Conservation (phyloP, 2,797 vertebrate species). For the Anomalospiza imberbis region DNA sequence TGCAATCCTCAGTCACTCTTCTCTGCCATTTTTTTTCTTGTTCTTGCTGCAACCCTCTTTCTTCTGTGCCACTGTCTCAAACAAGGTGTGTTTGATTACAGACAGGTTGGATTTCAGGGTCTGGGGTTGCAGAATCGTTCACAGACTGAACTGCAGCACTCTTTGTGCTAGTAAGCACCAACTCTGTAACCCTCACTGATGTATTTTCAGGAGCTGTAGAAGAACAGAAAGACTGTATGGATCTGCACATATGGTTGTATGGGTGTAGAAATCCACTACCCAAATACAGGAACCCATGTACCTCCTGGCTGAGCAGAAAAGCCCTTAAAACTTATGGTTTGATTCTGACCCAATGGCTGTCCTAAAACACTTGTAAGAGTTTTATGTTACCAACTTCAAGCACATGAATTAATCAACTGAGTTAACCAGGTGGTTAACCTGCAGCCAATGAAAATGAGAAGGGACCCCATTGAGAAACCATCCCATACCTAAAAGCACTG, state of each 20-base stretch:
- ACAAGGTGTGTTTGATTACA: background rate
- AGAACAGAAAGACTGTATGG: background rate
- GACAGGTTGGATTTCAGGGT: background rate
- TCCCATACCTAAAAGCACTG: background rate
- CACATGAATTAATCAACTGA: background rate
- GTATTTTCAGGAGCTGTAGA: background rate
- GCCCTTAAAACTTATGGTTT: background rate
- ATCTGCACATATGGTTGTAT: background rate
- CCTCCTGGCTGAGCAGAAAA: background rate
- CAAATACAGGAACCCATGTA: background rate
- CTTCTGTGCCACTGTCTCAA: background rate
- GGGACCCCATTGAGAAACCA: background rate
- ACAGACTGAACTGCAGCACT: background rate
- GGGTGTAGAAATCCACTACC: background rate
- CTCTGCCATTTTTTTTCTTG: background rate
- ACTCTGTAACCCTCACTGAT: background rate
- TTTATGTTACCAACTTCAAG: background rate
- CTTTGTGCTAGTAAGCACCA: background rate
- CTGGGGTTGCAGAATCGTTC: background rate
- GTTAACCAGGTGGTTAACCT: background rate
- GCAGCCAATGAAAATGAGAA: background rate
- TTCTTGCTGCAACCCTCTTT: background rate
- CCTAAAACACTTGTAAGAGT: background rate
- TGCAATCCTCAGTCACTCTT: accelerated
- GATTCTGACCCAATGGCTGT: background rate